Evolutionary conservation across 2,113 vertebrate genomes (phyloP).

Genomic region (Zosterops pallidus): DNA sequence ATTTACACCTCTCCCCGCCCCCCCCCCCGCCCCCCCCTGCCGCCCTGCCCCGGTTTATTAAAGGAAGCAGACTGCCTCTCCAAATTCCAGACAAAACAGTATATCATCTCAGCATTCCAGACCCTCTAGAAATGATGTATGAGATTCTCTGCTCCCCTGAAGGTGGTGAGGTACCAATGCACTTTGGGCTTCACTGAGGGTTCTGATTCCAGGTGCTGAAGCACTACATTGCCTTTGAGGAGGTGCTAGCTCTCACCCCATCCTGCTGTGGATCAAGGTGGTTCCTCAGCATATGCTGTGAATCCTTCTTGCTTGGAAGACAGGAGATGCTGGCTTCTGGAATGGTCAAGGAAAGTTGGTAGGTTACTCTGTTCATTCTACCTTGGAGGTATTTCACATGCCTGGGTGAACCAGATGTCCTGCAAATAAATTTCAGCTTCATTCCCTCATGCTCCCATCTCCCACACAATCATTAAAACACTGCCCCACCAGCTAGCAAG

Average conservation of each 20-base stretch:
- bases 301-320: neutral
- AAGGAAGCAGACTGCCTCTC: neutral
- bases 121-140: neutral
- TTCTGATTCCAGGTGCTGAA: neutral
- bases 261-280: neutral
- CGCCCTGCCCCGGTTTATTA: neutral
- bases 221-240: neutral
- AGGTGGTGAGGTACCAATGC: neutral
- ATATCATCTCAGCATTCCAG: neutral
- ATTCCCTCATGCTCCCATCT: neutral
- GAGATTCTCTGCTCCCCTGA: neutral
- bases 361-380: neutral
- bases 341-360: neutral
- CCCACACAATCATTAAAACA: neutral
- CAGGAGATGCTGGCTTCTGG: neutral
- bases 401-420: neutral
- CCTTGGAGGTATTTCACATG: neutral
- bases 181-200: neutral
- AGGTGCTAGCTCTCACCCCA: neutral
- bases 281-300: neutral
- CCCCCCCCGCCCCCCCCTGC: no score
- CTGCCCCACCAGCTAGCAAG: neutral
- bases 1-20: neutral
- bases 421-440: neutral
- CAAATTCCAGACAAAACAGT: neutral